These are phyloP conservation scores for Monochamus saltuarius DNA, from an alignment of 1,140 invertebrate species.

Conservation along the genomic window DNA sequence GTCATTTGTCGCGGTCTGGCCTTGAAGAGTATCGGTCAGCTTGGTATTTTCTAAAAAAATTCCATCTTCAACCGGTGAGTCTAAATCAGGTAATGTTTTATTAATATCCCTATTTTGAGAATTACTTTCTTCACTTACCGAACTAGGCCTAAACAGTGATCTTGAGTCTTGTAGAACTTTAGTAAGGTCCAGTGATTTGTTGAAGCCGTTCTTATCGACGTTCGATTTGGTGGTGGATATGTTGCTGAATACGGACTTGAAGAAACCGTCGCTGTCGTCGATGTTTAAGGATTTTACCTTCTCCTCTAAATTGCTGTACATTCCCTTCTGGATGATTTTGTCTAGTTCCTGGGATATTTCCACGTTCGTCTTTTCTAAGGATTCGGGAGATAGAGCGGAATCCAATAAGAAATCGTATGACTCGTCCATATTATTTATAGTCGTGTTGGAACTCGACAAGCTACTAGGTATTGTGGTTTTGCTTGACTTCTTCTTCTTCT, in stretches of 20 bases:
- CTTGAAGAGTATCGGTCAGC: slow-evolving; percentile 17
- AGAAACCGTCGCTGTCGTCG: slow-evolving; percentile 43
- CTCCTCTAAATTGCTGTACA: slow-evolving; percentile 45
- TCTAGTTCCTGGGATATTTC: slow-evolving; percentile 49
- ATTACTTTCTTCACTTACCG: slow-evolving; percentile 33
- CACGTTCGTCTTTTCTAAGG: slow-evolving; percentile 46
- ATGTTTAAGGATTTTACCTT: slow-evolving; percentile 46
- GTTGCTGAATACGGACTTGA: slow-evolving; percentile 32
- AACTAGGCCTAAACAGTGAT: slow-evolving; percentile 34
- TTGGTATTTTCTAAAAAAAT: slow-evolving; percentile 36
- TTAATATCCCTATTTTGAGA: slow-evolving; percentile 26
- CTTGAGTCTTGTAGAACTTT: slow-evolving; percentile 35
- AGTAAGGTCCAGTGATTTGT: slow-evolving; percentile 37
- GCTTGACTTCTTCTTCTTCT: slow-evolving; percentile 42
- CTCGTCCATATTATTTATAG: slow-evolving; percentile 25
- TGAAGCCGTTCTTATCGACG: slow-evolving; percentile 11
- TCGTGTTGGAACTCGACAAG: slow-evolving; percentile 20
- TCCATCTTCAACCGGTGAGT: slow-evolving; percentile 34
- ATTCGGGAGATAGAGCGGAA: slow-evolving; percentile 23
- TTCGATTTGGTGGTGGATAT: slow-evolving; percentile 6
- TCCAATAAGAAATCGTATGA: slow-evolving; percentile 44
- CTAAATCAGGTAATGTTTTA: slow-evolving; percentile 27
- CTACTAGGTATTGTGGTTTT: slow-evolving; percentile 12
- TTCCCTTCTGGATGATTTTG: slow-evolving; percentile 48
- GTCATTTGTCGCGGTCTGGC: too few relatives aligned